phyloP scores from a whole-genome alignment of 2,888 invertebrate genomes.

The Ophion ellenae region DNA sequence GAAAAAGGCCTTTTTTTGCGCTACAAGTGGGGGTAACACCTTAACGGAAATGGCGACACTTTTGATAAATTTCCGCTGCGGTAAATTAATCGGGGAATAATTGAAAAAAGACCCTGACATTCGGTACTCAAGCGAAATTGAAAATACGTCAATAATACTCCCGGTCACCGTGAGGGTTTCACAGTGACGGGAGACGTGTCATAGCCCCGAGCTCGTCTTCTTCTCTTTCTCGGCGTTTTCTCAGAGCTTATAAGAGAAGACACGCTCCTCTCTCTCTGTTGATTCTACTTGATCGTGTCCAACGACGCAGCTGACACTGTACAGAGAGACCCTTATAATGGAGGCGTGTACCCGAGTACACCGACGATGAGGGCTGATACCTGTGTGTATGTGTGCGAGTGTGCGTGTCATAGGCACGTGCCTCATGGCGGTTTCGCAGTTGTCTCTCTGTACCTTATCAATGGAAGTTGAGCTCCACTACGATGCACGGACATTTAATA shows the following conservation, averaged over 20 bases:
- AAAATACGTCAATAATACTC: slow-evolving; percentile 14
- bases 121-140: background rate
- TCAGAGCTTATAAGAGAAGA: slow-evolving; percentile 28
- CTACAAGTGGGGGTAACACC: too few relatives aligned
- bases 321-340: slow-evolving; percentile 21
- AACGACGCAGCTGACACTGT: slow-evolving; percentile 20
- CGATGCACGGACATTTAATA: slow-evolving; percentile 22
- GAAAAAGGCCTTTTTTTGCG: too few relatives aligned
- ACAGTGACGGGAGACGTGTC: slow-evolving; percentile 7
- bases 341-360: slow-evolving; percentile 23
- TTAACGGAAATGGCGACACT: too few relatives aligned
- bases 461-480: slow-evolving; percentile 43
- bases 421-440: slow-evolving; percentile 40
- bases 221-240: slow-evolving; percentile 16
- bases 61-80: background rate
- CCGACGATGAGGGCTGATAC: background rate
- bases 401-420: slow-evolving; percentile 47
- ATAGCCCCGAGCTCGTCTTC: background rate
- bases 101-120: background rate
- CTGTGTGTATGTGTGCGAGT: background rate
- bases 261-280: slow-evolving; percentile 13
- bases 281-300: slow-evolving; percentile 26
- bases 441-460: slow-evolving; percentile 55
- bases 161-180: slow-evolving; percentile 11
- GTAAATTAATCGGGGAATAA: background rate